Percentiles rank a stretch among this genome's conserved stretches.
phyloP scores from a whole-genome alignment of 2,888 invertebrate species.

The Myopa testacea region DNA sequence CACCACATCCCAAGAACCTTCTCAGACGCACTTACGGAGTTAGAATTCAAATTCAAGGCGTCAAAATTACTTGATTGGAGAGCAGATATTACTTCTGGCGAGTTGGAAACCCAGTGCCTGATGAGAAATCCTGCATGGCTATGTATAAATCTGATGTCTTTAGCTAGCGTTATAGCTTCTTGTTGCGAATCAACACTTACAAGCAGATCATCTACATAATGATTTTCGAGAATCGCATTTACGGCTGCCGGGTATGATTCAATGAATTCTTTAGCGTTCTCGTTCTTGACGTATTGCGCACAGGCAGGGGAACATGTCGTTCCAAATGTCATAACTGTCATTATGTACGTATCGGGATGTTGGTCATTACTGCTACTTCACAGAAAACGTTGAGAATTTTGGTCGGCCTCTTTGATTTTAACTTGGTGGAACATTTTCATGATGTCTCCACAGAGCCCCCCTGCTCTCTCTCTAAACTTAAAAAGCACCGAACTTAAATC shows the following conservation, averaged over 20 bases:
- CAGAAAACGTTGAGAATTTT: constrained; percentile 1
- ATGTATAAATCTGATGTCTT: constrained; percentile 43
- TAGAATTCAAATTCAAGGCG: constrained; percentile 24
- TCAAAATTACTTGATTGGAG: constrained; percentile 9
- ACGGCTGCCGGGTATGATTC: background rate
- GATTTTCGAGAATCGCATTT: constrained; percentile 20
- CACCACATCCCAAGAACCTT: constrained; percentile 37
- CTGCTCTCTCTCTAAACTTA: constrained; percentile 9
- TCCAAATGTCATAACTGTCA: constrained; percentile 10
- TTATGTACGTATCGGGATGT: background rate
- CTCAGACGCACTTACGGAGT: constrained; percentile 37
- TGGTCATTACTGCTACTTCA: background rate
- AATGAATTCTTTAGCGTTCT: background rate
- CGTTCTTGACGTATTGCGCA: constrained; percentile 12
- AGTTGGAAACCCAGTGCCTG: constrained; percentile 52
- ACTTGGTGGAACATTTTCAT: constrained; percentile 15
- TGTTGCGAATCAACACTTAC: constrained; percentile 50
- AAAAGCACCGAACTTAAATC: background rate
- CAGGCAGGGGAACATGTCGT: background rate
- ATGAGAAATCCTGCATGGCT: constrained; percentile 44
- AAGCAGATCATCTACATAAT: constrained; percentile 56
- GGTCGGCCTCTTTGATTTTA: background rate
- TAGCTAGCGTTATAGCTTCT: constrained; percentile 44
- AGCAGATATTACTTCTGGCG: constrained; percentile 25
- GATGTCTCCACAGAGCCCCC: background rate